phyloP scores from a whole-genome alignment of 2,888 invertebrate genomes.

The Drepanosiphum platanoidis region DNA sequence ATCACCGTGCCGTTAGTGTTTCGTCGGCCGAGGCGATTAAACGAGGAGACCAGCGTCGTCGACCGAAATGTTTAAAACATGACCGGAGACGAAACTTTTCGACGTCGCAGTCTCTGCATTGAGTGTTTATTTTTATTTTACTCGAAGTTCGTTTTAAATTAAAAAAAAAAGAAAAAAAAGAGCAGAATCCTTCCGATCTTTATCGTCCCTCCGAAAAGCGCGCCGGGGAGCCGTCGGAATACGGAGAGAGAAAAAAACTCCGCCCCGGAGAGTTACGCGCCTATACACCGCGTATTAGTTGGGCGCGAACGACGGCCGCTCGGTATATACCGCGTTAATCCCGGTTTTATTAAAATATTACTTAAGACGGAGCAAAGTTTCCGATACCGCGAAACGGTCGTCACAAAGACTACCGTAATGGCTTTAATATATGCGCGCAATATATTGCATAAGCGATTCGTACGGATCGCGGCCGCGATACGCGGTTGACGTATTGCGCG shows the following conservation, averaged over 20 bases:
- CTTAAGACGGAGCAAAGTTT: conserved; percentile 18
- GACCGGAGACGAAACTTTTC: conserved; percentile 41
- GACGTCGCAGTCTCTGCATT: background rate
- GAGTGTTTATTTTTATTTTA: conserved; percentile 40
- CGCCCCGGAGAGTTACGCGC: background rate
- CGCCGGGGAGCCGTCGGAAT: conserved; percentile 6
- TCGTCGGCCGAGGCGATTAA: conserved; percentile 16
- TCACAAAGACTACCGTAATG: background rate
- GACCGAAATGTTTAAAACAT: conserved; percentile 47
- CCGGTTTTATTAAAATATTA: conserved; percentile 36
- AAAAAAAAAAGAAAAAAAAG: conserved; percentile 28
- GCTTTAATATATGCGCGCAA: too few species aligned
- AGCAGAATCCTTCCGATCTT: conserved; percentile 33
- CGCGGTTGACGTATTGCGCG: too few species aligned
- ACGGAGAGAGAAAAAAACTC: background rate
- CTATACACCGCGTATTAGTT: background rate
- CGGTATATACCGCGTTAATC: conserved; percentile 40
- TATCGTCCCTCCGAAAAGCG: background rate
- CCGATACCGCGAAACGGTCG: background rate
- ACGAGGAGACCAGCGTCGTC: conserved; percentile 7
- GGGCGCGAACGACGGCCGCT: background rate
- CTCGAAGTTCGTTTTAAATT: conserved; percentile 24
- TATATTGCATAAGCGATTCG: too few species aligned
- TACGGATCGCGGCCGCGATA: too few species aligned
- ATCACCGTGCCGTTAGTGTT: background rate